Percentiles rank a stretch among this genome's conserved stretches.
phyloP scores from a whole-genome alignment of 2,888 invertebrate species.

The Tipula lateralis region DNA sequence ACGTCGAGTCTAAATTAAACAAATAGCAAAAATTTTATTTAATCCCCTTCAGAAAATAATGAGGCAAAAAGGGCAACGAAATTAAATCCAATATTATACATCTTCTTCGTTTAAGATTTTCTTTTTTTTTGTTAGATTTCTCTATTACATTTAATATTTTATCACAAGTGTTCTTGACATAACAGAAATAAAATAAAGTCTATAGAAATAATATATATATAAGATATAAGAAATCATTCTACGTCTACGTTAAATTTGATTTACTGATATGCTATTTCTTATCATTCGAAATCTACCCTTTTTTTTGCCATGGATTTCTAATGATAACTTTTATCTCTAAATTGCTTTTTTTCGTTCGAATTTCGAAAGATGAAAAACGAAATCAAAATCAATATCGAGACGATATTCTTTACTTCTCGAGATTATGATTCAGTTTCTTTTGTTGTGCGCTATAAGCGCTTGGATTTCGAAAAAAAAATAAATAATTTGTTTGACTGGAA shows the following conservation, averaged over 20 bases:
- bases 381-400: neutral
- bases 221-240: neutral
- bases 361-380: neutral
- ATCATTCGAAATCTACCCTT: slow-evolving; percentile 19
- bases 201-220: neutral
- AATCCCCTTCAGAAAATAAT: neutral
- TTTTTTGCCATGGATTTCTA: neutral
- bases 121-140: neutral
- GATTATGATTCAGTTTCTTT: neutral
- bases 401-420: neutral
- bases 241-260: neutral
- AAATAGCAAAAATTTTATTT: neutral
- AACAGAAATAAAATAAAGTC: neutral
- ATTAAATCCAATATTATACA: neutral
- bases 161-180: slow-evolving; percentile 19
- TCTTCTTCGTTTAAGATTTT: neutral
- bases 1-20: neutral
- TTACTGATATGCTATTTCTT: slow-evolving; percentile 9
- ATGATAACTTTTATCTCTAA: slow-evolving; percentile 9
- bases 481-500: too few relatives aligned
- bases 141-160: slow-evolving; percentile 15
- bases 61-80: neutral
- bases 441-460: neutral
- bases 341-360: neutral
- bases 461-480: neutral